phyloP scores from a whole-genome alignment of 2,888 invertebrate species.

The Spodoptera picta region DNA sequence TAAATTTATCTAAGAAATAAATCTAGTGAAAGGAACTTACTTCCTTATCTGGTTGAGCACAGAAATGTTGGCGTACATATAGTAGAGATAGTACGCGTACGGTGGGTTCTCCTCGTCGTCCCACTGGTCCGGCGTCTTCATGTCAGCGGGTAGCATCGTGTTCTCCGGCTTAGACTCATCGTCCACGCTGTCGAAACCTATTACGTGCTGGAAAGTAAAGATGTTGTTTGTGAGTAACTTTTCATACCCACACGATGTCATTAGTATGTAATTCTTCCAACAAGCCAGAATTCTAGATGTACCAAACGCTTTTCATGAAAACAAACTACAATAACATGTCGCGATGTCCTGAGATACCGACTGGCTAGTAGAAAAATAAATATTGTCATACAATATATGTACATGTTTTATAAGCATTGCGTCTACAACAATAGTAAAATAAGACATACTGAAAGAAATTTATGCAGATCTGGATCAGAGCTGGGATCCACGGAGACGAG shows the following conservation, averaged over 20 bases:
- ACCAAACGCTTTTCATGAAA: too few species aligned
- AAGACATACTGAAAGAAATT: constrained; percentile 88
- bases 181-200: constrained; percentile 99
- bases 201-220: constrained; percentile 90
- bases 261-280: too few species aligned
- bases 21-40: constrained; percentile 80
- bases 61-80: constrained; percentile 98
- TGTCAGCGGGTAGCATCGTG: constrained; percentile 94
- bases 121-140: constrained; percentile 95
- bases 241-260: too few species aligned
- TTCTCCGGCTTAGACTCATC: constrained; percentile 99
- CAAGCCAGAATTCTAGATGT: too few species aligned
- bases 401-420: too few species aligned
- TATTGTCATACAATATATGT: too few species aligned
- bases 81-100: constrained; percentile 99
- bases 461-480: constrained; percentile 97
- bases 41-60: constrained; percentile 97
- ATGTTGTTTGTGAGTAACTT: too few species aligned
- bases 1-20: neutral
- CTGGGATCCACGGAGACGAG: constrained; percentile 98
- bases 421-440: too few species aligned
- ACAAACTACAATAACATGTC: too few species aligned
- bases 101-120: constrained; percentile 97
- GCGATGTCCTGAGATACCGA: too few species aligned
- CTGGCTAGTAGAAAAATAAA: too few species aligned